Conservation (phyloP, 2,797 vertebrate species). For the Tragelaphus eurycerus region DNA sequence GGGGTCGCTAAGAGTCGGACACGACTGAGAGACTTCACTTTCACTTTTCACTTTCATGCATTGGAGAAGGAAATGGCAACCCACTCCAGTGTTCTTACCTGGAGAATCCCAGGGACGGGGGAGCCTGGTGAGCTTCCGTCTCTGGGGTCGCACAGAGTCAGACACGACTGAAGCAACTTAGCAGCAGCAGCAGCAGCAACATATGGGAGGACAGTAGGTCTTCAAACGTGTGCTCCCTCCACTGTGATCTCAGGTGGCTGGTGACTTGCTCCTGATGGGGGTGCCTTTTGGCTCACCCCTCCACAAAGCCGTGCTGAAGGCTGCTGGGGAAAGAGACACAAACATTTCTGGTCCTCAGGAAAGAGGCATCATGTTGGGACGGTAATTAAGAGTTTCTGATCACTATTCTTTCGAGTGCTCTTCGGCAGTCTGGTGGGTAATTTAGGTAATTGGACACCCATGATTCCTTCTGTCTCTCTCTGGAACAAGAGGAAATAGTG, state of each 20-base stretch:
- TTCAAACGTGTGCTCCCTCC: not conserved
- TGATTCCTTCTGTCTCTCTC: constrained; percentile 36
- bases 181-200: too few relatives aligned
- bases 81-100: too few relatives aligned
- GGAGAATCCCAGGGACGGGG: too few relatives aligned
- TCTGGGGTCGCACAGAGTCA: too few relatives aligned
- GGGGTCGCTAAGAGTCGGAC: too few relatives aligned
- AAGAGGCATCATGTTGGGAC: constrained; percentile 42
- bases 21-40: too few relatives aligned
- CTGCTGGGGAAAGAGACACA: not conserved
- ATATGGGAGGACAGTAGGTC: not conserved
- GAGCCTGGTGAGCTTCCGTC: too few relatives aligned
- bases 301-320: not conserved
- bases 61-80: too few relatives aligned
- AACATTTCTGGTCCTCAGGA: not conserved
- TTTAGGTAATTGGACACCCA: constrained; percentile 33
- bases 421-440: not conserved
- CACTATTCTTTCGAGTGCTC: constrained; percentile 58
- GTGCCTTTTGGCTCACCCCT: not conserved
- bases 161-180: too few relatives aligned
- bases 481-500: constrained; percentile 21
- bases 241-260: not conserved
- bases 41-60: too few relatives aligned
- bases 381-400: constrained; percentile 70
- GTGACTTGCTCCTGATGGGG: not conserved